phyloP scores from a whole-genome alignment of 2,797 vertebrate species.

The Arremon brunneinucha region DNA sequence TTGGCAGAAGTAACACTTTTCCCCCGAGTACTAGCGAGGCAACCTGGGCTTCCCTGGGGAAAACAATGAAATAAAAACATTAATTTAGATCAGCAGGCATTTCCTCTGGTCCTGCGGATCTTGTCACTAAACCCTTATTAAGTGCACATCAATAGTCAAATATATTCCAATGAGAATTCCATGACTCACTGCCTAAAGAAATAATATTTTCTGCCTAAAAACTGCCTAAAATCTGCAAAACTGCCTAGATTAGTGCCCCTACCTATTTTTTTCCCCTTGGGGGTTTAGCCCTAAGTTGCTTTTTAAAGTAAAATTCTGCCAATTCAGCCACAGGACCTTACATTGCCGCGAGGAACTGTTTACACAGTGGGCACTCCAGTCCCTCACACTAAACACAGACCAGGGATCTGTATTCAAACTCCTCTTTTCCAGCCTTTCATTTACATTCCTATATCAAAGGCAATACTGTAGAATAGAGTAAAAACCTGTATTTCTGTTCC shows the following conservation, averaged over 20 bases:
- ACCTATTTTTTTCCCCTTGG: not conserved
- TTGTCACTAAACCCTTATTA: not conserved
- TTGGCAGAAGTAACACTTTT: not conserved
- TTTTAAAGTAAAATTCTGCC: not conserved
- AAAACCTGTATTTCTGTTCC: not conserved
- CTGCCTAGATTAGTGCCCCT: not conserved
- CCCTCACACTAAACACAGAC: not conserved
- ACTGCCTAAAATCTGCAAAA: not conserved
- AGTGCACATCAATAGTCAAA: not conserved
- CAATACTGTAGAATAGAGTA: not conserved
- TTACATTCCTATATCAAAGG: not conserved
- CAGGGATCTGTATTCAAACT: not conserved
- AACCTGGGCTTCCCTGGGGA: not conserved
- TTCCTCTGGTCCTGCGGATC: not conserved
- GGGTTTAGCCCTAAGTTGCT: not conserved
- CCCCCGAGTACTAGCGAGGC: not conserved
- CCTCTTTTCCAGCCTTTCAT: not conserved
- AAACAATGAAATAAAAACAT: not conserved
- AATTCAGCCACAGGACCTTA: not conserved
- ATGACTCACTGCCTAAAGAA: not conserved
- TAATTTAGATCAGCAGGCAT: not conserved
- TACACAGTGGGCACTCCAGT: not conserved
- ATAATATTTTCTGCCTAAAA: not conserved
- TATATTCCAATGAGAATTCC: not conserved
- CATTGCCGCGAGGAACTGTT: not conserved